A percentile compares a stretch with the other conserved stretches of the same genome.
phyloP scores from a whole-genome alignment of 2,113 vertebrate species.

The Pundamilia nyererei region DNA sequence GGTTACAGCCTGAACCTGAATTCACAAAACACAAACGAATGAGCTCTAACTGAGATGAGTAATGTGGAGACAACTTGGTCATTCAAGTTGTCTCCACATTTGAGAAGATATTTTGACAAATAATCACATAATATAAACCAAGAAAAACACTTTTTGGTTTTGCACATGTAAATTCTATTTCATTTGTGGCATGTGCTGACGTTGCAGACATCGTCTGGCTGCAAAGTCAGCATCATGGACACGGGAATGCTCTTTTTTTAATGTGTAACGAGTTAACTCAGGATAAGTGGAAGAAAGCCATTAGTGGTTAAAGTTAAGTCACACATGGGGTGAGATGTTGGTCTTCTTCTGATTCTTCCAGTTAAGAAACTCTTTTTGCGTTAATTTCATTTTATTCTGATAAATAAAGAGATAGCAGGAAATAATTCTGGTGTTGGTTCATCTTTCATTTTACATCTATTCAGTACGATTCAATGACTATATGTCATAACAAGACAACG shows the following conservation, averaged over 20 bases:
- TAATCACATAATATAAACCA: not conserved
- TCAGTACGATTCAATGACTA: not conserved
- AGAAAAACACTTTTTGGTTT: not conserved
- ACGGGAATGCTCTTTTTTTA: not conserved
- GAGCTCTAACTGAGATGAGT: not conserved
- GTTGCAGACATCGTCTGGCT: not conserved
- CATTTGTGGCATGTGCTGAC: not conserved
- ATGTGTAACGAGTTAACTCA: fast-evolving
- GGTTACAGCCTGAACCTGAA: not conserved
- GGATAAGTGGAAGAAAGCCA: not conserved
- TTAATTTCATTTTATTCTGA: not conserved
- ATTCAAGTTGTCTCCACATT: not conserved
- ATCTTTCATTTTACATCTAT: not conserved
- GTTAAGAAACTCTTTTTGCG: not conserved
- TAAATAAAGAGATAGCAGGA: not conserved
- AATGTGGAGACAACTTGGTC: not conserved
- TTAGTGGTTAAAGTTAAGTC: fast-evolving
- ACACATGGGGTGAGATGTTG: not conserved
- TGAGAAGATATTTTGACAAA: not conserved
- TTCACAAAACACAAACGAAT: not conserved
- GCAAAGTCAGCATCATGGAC: not conserved
- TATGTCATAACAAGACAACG: not conserved
- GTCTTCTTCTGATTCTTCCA: not conserved
- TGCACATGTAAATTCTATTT: not conserved
- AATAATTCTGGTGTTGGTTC: not conserved